Percentiles rank a stretch among this genome's conserved stretches.
phyloP scores from a whole-genome alignment of 2,888 invertebrate species.

The Hypolimnas misippus region DNA sequence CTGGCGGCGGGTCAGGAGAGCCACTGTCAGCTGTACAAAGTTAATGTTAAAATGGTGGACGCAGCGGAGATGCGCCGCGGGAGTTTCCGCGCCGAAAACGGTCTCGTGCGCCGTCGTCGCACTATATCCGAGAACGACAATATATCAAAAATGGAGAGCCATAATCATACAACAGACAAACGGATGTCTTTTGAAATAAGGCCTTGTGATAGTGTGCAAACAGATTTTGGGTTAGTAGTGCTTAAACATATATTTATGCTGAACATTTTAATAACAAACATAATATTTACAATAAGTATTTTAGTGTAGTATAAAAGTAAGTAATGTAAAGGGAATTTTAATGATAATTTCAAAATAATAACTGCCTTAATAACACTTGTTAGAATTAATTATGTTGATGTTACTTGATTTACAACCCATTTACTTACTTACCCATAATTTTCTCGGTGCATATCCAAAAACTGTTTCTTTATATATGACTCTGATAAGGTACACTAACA shows the following conservation, averaged over 20 bases:
- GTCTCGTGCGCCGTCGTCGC: constrained; percentile 73
- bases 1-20: constrained; percentile 96
- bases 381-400: no score
- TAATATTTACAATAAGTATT: no score
- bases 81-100: constrained; percentile 80
- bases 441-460: no score
- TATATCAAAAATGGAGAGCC: constrained; percentile 73
- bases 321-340: no score
- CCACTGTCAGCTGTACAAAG: constrained; percentile 93
- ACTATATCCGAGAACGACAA: constrained; percentile 83
- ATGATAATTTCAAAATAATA: no score
- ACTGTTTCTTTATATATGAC: no score
- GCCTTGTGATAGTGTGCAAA: constrained; percentile 92
- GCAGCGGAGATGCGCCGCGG: constrained; percentile 83
- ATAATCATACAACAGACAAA: constrained; percentile 78
- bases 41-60: constrained; percentile 84
- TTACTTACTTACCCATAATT: no score
- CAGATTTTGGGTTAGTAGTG: constrained; percentile 88
- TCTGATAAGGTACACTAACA: no score
- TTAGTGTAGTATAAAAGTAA: no score
- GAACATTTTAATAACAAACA: no score
- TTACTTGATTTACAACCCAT: no score
- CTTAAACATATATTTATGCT: background rate
- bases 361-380: no score
- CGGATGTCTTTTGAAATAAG: constrained; percentile 90